These are phyloP conservation scores for Labroides dimidiatus DNA, from an alignment of 2,797 vertebrate genomes.

Conservation along the genomic window DNA sequence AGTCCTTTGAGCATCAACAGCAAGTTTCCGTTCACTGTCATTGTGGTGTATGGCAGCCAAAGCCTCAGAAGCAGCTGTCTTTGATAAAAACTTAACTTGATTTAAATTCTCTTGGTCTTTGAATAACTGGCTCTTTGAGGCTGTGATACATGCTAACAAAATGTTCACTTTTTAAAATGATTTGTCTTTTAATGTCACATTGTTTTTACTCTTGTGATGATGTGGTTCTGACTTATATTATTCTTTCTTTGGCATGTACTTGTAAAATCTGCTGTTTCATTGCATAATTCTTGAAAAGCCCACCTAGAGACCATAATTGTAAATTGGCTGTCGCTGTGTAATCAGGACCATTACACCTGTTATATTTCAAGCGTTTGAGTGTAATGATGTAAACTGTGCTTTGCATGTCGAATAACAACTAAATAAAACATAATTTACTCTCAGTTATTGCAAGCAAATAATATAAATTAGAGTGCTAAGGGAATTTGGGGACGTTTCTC, in stretches of 20 bases:
- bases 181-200: not conserved
- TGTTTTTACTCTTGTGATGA: slow-evolving; percentile 5
- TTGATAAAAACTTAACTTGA: not conserved
- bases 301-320: slow-evolving; percentile 40
- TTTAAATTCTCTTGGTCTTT: not conserved
- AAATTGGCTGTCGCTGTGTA: slow-evolving; percentile 49
- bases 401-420: slow-evolving; percentile 42
- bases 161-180: not conserved
- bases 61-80: slow-evolving; percentile 25
- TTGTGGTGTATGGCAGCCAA: slow-evolving; percentile 21
- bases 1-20: slow-evolving; percentile 32
- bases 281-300: slow-evolving; percentile 30
- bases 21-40: slow-evolving; percentile 14
- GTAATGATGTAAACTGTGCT: slow-evolving; percentile 50
- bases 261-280: slow-evolving; percentile 13
- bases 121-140: not conserved
- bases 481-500: slow-evolving; percentile 37
- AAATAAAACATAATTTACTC: slow-evolving; percentile 57
- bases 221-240: not conserved
- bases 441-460: slow-evolving; percentile 49
- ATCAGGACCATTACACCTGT: slow-evolving; percentile 34
- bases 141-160: slow-evolving; percentile 3
- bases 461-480: slow-evolving; percentile 46
- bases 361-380: slow-evolving; percentile 43
- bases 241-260: not conserved